These are phyloP conservation scores for Tetranychus piercei DNA, from an alignment of 2,888 invertebrate genomes.

Conservation along the genomic window DNA sequence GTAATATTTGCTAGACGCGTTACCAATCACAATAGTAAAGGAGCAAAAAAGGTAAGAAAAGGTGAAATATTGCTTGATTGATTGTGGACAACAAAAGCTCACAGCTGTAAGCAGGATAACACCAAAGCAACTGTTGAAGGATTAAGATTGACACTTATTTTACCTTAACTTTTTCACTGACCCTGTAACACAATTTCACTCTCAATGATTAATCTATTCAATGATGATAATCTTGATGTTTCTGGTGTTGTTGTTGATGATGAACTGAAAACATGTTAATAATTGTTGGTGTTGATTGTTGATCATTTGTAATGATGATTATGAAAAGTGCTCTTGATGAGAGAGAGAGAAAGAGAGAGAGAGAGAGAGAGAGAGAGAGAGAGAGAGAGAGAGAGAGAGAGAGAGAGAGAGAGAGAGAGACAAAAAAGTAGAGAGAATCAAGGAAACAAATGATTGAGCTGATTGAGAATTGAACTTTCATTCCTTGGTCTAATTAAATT, in stretches of 20 bases:
- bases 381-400: conserved; percentile 1
- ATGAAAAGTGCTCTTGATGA: not conserved
- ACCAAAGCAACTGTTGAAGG: not conserved
- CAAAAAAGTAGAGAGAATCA: not conserved
- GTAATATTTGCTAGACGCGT: too few relatives aligned
- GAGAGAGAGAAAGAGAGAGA: conserved; percentile 6
- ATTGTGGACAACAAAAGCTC: not conserved
- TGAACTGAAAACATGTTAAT: not conserved
- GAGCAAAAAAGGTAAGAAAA: too few relatives aligned
- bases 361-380: conserved; percentile 10
- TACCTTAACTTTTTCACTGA: not conserved
- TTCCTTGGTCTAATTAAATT: not conserved
- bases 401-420: conserved; percentile 12
- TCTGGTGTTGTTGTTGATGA: not conserved
- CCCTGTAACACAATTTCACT: not conserved
- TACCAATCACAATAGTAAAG: too few relatives aligned
- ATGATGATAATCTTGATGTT: not conserved
- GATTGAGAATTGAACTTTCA: not conserved
- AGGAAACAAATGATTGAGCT: not conserved
- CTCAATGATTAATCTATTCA: not conserved
- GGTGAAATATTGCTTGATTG: too few relatives aligned
- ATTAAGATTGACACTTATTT: not conserved
- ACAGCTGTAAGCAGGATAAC: not conserved
- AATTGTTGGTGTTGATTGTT: not conserved
- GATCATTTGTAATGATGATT: not conserved